Percentiles rank a stretch among this genome's conserved stretches.
Evolutionary conservation across 2,113 vertebrate genomes (phyloP).

Genomic region (Pollachius pollachius): DNA sequence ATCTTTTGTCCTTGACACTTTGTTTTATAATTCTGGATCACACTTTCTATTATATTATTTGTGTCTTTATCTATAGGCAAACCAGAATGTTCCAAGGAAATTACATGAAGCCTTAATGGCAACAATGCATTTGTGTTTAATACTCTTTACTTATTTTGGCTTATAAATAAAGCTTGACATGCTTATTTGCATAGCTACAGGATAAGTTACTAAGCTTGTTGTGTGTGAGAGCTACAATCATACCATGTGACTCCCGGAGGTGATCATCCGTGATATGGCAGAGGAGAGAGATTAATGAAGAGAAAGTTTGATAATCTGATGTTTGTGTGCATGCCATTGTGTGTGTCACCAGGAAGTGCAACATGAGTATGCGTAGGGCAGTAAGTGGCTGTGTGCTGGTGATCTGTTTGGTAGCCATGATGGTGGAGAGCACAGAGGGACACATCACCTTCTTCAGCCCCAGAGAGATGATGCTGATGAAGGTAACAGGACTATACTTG

Average conservation of each 20-base stretch:
- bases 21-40: background rate
- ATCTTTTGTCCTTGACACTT: no score
- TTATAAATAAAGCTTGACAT: background rate
- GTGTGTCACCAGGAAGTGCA: constrained; percentile 35
- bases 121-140: no score
- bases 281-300: constrained; percentile 51
- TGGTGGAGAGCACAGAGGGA: constrained; percentile 73
- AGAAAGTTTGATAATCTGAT: background rate
- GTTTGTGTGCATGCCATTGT: constrained; percentile 6
- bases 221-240: constrained; percentile 29
- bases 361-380: constrained; percentile 69
- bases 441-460: constrained; percentile 82
- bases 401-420: constrained; percentile 60
- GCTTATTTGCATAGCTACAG: no score
- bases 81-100: background rate
- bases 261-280: constrained; percentile 59
- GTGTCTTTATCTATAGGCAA: background rate
- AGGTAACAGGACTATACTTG: constrained; percentile 64
- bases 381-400: constrained; percentile 62
- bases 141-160: background rate
- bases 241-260: constrained; percentile 49
- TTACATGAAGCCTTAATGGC: no score
- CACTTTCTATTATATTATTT: constrained; percentile 5
- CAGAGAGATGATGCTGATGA: constrained; percentile 74
- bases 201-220: no score